These are phyloP conservation scores for Elysia crispata DNA, from an alignment of 2,888 invertebrate species.

Conservation along the genomic window DNA sequence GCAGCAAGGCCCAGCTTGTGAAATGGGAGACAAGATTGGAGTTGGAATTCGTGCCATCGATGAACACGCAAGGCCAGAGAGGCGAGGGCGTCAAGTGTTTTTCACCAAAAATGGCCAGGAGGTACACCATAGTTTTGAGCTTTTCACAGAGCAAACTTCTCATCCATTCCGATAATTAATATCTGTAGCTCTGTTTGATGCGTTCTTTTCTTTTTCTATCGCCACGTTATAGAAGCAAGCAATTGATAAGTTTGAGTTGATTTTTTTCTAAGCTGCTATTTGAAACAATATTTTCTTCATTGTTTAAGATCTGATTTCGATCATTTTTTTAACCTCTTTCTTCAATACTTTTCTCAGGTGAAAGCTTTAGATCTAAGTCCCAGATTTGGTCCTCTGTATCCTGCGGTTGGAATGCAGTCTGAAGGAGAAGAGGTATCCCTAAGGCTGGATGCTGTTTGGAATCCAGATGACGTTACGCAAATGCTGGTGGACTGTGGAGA, in stretches of 20 bases:
- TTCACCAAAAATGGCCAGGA: slow-evolving; percentile 79
- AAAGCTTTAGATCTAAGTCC: slow-evolving; percentile 68
- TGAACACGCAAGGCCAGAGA: slow-evolving; percentile 35
- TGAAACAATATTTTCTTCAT: too few species aligned
- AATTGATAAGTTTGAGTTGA: too few species aligned
- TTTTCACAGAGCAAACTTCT: too few species aligned
- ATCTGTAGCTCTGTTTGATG: too few species aligned
- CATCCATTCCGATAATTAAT: too few species aligned
- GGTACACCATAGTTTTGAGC: slow-evolving; percentile 66
- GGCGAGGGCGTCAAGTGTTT: slow-evolving; percentile 68
- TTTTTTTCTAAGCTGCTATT: too few species aligned
- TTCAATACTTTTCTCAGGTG: slow-evolving; percentile 58
- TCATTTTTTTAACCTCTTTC: not conserved
- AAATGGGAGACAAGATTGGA: slow-evolving; percentile 43
- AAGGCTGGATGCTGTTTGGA: slow-evolving; percentile 75
- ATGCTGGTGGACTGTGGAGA: slow-evolving; percentile 80
- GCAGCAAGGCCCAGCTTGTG: slow-evolving; percentile 39
- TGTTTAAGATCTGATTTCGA: too few species aligned
- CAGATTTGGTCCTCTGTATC: slow-evolving; percentile 76
- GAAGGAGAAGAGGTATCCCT: slow-evolving; percentile 78
- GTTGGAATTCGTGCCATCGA: slow-evolving; percentile 36
- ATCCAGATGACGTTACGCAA: slow-evolving; percentile 77
- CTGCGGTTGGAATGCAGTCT: slow-evolving; percentile 78
- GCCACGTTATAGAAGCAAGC: too few species aligned
- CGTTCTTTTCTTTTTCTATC: too few species aligned